Conservation (phyloP, 2,797 vertebrate species). For the Oreonectes daqikongensis region DNA sequence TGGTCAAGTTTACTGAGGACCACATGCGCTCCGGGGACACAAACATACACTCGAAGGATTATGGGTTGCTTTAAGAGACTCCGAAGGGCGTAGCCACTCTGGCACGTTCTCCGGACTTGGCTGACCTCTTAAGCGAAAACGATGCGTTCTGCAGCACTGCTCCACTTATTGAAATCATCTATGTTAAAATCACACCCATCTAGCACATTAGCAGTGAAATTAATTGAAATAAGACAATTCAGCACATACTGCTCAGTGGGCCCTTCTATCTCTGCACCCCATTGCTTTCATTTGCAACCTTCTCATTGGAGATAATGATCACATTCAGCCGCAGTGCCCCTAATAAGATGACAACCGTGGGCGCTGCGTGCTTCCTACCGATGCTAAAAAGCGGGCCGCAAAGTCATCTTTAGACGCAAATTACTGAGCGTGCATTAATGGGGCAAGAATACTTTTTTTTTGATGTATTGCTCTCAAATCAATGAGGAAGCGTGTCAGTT, state of each 20-base stretch:
- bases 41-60: slow-evolving; percentile 37
- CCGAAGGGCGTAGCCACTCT: slow-evolving; percentile 28
- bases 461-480: slow-evolving; percentile 39
- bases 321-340: slow-evolving; percentile 63
- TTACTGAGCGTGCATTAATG: slow-evolving; percentile 44
- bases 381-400: slow-evolving; percentile 55
- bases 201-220: slow-evolving; percentile 70
- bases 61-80: slow-evolving; percentile 45
- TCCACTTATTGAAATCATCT: slow-evolving; percentile 66
- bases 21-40: slow-evolving; percentile 46
- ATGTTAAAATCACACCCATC: slow-evolving; percentile 68
- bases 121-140: slow-evolving; percentile 49
- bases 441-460: slow-evolving; percentile 27
- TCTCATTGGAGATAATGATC: slow-evolving; percentile 63
- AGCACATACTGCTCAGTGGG: slow-evolving; percentile 65
- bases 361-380: slow-evolving; percentile 49
- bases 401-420: slow-evolving; percentile 51
- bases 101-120: slow-evolving; percentile 40
- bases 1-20: slow-evolving; percentile 40
- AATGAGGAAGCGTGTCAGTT: slow-evolving; percentile 22
- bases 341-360: slow-evolving; percentile 65
- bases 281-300: slow-evolving; percentile 63
- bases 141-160: slow-evolving; percentile 67
- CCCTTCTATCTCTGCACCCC: slow-evolving; percentile 62
- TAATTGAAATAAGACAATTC: slow-evolving; percentile 74